Base-by-base conservation (phyloP, 2,888 invertebrate species). In the Leptopilina drosophilae region DNA sequence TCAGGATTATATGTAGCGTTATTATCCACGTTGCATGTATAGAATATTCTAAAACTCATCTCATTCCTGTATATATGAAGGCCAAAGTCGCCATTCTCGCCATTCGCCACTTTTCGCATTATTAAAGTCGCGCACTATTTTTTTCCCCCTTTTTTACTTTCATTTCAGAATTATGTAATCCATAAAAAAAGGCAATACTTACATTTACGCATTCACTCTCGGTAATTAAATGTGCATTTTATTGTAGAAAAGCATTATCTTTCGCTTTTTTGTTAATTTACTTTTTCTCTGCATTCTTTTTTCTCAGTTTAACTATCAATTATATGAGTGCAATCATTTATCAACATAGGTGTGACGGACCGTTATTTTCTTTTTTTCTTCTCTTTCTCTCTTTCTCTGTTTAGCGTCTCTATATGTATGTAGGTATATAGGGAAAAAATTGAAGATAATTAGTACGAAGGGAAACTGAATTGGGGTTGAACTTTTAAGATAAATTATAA, bases 141-240 rank as follows among this genome's bases (percentile, higher is more conserved):
- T 42, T 42, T 42, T 42, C 5, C 56, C 4, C 2, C 2, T 4
- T 67, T 56, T 73, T 73, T 73, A 73, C 53, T 56, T 73, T 33
- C 26, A 73, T 73, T 73, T 14, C 40, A 73, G 56, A 73, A 73
- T 73, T 73, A 56, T 73, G 73, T 33, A 56, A 73, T n/a, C 56
- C 56, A 73, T 69, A 49, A 69, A 69, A 33, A 53, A 46, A 56
- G 4, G 33, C 56, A 73, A 56, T 33, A 56, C 56, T 73, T 49
- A 8, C 69, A 26, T 73, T 59, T 53, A 73, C 40, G 33, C n/a
- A n/a, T 33, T 59, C 40, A 73, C n/a, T 59, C n/a, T 53, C n/a
- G 5, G 33, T 56, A 73, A 73, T 73, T 73, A 56, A 73, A 73
- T 40, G 73, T 56, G 56, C 73, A 73, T 73, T 73, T 56, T 26